Evolutionary conservation across 1,140 invertebrate species (phyloP), one percentile per base, ranked within the genome.

Genomic region (Colletes latitarsis): DNA sequence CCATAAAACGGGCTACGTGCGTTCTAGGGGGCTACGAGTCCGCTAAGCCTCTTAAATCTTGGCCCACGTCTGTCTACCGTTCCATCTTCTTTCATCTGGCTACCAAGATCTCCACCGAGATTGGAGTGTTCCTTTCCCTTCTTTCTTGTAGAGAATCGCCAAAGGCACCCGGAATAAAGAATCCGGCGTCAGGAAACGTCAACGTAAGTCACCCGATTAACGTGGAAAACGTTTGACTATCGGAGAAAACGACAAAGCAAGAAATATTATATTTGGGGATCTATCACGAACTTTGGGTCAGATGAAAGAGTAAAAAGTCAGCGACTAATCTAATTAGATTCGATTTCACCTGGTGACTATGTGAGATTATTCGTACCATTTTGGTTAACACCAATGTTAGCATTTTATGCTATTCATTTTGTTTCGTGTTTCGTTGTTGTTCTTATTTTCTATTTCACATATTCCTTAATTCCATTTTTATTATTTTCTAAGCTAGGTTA

Each of bases 31-130:
- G 58, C 60, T 79, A 70, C 82, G 49, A 75, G 60, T 19, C 46
- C 14, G 63, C 69, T 84, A 84, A 87, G 85, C 78, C 71, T 87
- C 86, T 84, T 87, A 87, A 87, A 87, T 87, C 86, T 87, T 72
- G 64, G 49, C 66, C 74, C 80, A 53, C 64, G 70, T 86, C 75
- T 57, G 75, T 85, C 81, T 67, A 82, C 30, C 60, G 53, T 72
- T 73, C 55, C 71, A 74, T 63, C 52, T 77, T 70, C 73, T 71
- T 82, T 82, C 66, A 76, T 77, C 84, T 73, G 58, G 41, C 41
- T 75, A 63, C 72, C 62, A 67, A 83, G 85, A 87, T 86, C 70
- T 82, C 68, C 67, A 17, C 53, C 69, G 52, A 87, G 82, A 87
- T 83, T 74, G 53, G 41, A 19, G 41, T 39, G 39, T 52, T 72